Evolutionary conservation across 1,140 invertebrate genomes (phyloP), one percentile per base, ranked within the genome.

Genomic region (Leptoteleia sp.): DNA sequence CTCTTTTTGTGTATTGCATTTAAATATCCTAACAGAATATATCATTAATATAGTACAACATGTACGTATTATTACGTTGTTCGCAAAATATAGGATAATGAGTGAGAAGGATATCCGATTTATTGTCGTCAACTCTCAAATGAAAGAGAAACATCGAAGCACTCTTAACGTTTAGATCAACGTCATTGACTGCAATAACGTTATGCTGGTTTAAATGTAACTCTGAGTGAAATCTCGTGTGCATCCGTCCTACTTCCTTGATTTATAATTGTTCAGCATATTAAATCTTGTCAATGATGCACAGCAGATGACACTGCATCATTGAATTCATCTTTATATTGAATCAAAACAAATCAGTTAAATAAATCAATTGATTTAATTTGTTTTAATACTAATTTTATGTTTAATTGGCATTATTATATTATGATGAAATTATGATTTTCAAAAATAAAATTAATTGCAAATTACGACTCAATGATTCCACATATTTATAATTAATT

Each of bases 81-180:
- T 55, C 13, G 47, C 22, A 12, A 37, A 37, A 12, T 13, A 29
- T 37, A 52, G 48, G 25, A 16, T 45, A 45, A 67, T 22, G 29
- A 42, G 19, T 12, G 22, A 50, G 19, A 22, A 50, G 42, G 13
- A 43, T 37, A 59, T 48, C 50, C 59, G 37, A 73, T 72, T 72
- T 72, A 72, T 72, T 72, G 48, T n/a, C 40, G n/a, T 7, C 16
- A 31, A 13, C 31, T 15, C 15, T 64, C 55, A 64, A 73, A 76
- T 73, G 64, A 76, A 80, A 80, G 79, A 76, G 72, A 80, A 80
- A 80, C 72, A 76, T 67, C 67, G 40, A 50, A 22, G 19, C 29
- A 57, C 48, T 55, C 42, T 75, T 65, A 42, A 55, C 43, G 59
- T 75, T 65, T 54, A 72, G 61, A 80, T 76, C 68, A 76, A 55